Evolutionary conservation across 2,888 invertebrate species (phyloP), one percentile per base, ranked within the genome.

Genomic region (Selenia dentaria): DNA sequence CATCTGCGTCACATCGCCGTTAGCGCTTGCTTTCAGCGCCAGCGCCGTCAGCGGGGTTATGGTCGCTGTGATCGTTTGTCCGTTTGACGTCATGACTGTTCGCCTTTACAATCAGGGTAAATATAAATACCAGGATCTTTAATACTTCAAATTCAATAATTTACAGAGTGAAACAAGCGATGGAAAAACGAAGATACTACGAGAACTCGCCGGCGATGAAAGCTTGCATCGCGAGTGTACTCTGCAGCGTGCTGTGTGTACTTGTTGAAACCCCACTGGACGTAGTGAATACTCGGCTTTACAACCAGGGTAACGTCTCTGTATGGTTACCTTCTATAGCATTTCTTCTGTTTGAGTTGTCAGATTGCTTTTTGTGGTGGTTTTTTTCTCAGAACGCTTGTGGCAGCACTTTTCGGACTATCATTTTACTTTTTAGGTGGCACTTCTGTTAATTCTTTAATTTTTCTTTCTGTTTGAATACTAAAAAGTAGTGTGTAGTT

Each of bases 81-180:
- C 97, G 0, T 95, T 97, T 70, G 97, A 98, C 79, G 95, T 97
- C 20, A 92, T 96, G 57, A 93, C 96, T 31, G 96, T 97, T n/a
- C 92, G 97, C 56, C 91, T 97, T 48, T 97, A 96, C 74, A 97
- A 97, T 84, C 97, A 97, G 93, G 95, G 96, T 94, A 91, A 77
- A 76, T 70, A 63, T 94, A 91, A 77, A 76, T 70, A 63, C 10
- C 29, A 14, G n/a, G 5, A n/a, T n/a, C n/a, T n/a, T n/a, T n/a
- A n/a, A n/a, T n/a, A n/a, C n/a, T n/a, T n/a, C n/a, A n/a, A n/a
- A n/a, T n/a, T n/a, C n/a, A n/a, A n/a, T n/a, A n/a, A 10, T 47
- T 84, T 84, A 20, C 87, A 89, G 89, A 70, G 66, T 79, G 60
- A 89, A 88, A 73, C 68, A 76, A 54, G 53, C 57, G 44, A 70